Base-by-base conservation (phyloP, 2,113 vertebrate species). In the Urocitellus parryii region DNA sequence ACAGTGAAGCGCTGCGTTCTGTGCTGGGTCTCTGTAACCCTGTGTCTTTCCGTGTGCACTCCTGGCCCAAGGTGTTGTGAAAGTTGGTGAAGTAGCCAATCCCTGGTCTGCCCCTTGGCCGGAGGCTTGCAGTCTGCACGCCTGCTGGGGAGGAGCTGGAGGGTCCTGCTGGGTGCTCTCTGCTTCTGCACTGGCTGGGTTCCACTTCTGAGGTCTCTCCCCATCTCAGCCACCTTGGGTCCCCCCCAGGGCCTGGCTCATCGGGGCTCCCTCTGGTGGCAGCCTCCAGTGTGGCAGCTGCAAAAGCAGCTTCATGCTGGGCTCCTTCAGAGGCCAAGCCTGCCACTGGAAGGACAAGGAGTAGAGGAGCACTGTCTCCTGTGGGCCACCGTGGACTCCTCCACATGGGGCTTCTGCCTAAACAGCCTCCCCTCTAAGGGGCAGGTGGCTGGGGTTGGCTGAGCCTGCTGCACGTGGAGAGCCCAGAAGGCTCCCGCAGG, bases 381-480 rank as follows among this genome's bases (percentile, higher is more conserved):
- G 1, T 1, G 13, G 32, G 45, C 25, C 1, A 0, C 11, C 42
- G 4, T 29, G 1, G 68, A 17, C 7, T 17, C 11, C 1, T 5
- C 8, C 17, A 0, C 18, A 8, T 0, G 51, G 39, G 37, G 12
- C 6, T 1, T 34, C 65, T 22, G 17, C 34, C 68, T 37, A 8
- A n/a, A 2, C 42, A 32, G 5, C 76, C 73, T 56, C 56, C 37
- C 68, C 42, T 58, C 58, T 12, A 0, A 16, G 82, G 78, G 34
- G 13, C 34, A 4, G 34, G 0, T 2, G 17, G 10, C 48, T 12
- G 29, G 3, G 2, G 2, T 1, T 4, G 3, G 63, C 0, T 7
- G 2, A 24, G 16, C 24, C 32, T 1, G 10, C 27, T 0, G 51
- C 8, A 0, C 2, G 0, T 2, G 51, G 32, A 53, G 2, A 32